Evolutionary conservation across 2,113 vertebrate species (phyloP), one percentile per base, ranked within the genome.

Genomic region (Amblyornis subalaris): DNA sequence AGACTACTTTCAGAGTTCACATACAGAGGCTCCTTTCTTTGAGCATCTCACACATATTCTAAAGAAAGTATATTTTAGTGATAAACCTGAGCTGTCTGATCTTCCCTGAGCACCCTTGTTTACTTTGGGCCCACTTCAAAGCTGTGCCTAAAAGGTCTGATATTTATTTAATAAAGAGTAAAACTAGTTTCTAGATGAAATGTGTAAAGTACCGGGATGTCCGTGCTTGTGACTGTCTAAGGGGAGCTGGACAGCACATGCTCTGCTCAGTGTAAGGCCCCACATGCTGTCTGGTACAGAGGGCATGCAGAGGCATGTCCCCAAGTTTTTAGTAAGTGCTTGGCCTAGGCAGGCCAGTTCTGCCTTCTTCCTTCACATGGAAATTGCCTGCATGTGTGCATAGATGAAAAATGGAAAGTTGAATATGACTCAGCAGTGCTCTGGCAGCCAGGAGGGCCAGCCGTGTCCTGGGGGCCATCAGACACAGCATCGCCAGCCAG

Each of bases 401-500:
- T 2, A 42, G 45, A 36, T n/a, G 38, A 54, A 10, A 2, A 29
- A 19, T 45, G 33, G 36, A 13, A 76, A 36, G 36, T 4, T 67
- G 14, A 26, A 4, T 0, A 22, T 51, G 44, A 8, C 17, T 1
- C 53, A 44, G 45, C 45, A 69, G 26, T 23, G 62, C 45, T 53
- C 36, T 51, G 62, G 45, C 62, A 76, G 53, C 53, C 45, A 28
- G 54, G 38, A 76, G 33, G 7, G 22, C 45, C 62, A 44, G 2
- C 0, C 0, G 0, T 69, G 61, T 51, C 33, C 22, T 26, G 33
- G 6, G 33, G 16, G 3, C 3, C 33, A 69, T 28, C 73, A 53
- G 38, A 47, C 14, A 5, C 72, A 61, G 54, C 62, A 60, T 38
- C 0, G 0, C 54, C 61, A 53, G 38, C 38, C 0, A 0, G 73